Evolutionary conservation across 2,113 vertebrate genomes (phyloP).

Genomic region (Smithornis capensis): DNA sequence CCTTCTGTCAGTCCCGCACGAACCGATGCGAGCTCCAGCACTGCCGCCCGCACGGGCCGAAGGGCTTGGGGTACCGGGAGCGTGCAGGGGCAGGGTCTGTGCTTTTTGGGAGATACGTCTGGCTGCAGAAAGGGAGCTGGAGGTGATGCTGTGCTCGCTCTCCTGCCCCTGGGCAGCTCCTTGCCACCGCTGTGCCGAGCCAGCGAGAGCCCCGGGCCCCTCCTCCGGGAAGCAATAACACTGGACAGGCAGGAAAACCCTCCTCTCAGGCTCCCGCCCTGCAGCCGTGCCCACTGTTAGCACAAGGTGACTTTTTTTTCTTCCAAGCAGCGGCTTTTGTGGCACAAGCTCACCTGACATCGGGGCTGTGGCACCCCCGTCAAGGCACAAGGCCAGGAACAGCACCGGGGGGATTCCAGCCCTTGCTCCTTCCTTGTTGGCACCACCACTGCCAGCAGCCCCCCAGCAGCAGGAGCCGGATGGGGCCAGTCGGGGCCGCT

Average conservation of each 20-base stretch:
- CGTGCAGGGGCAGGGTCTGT: not conserved
- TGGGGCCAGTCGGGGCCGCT: rapidly evolving
- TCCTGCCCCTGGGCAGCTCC: not conserved
- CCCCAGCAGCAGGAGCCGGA: not conserved
- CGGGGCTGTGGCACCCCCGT: not conserved
- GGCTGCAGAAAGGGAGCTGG: not conserved
- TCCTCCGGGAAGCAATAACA: constrained; percentile 51
- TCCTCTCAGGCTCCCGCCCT: not conserved
- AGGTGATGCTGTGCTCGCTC: not conserved
- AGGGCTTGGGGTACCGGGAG: not conserved
- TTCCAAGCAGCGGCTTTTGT: constrained; percentile 1
- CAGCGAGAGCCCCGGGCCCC: not conserved
- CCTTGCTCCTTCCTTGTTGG: not conserved
- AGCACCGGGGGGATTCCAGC: not conserved
- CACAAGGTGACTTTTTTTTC: not conserved
- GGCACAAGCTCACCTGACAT: not conserved
- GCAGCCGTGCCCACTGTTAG: not conserved
- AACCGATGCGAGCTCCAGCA: not conserved
- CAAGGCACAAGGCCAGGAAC: not conserved
- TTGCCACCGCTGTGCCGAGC: not conserved
- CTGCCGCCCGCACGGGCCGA: not conserved
- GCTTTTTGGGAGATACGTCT: not conserved
- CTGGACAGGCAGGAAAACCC: not conserved
- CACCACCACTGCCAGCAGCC: not conserved
- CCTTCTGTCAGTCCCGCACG: not conserved